These are phyloP conservation scores for Halcyon smyrnensis DNA, from an alignment of 2,797 vertebrate species.

Conservation along the genomic window DNA sequence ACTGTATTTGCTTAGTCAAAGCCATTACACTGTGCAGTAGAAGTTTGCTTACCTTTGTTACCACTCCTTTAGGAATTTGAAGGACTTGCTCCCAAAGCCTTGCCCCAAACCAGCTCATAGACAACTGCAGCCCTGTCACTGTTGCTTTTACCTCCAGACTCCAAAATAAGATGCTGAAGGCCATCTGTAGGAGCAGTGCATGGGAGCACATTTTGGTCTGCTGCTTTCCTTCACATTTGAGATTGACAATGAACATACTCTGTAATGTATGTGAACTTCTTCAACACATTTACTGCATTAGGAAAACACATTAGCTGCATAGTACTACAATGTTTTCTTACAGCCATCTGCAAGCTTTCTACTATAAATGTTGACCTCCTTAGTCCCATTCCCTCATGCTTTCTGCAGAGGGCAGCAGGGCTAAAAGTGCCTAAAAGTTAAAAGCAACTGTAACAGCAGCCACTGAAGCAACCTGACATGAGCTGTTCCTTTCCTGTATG, in stretches of 20 bases:
- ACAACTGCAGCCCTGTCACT: background rate
- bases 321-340: background rate
- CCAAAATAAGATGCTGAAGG: background rate
- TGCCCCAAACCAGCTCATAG: background rate
- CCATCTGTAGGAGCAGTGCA: rapidly evolving
- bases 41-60: background rate
- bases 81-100: background rate
- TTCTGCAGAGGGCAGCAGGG: background rate
- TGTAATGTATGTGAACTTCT: background rate
- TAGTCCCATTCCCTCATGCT: background rate
- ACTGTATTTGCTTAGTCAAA: background rate
- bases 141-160: background rate
- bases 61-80: background rate
- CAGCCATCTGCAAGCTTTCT: background rate
- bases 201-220: rapidly evolving
- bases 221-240: background rate
- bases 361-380: background rate
- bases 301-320: background rate
- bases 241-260: background rate
- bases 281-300: background rate
- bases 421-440: background rate
- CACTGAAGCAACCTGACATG: background rate
- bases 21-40: rapidly evolving
- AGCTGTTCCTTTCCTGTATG: background rate
- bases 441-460: background rate